Evolutionary conservation across 2,888 invertebrate genomes (phyloP).

Genomic region (Acrobasis repandana): DNA sequence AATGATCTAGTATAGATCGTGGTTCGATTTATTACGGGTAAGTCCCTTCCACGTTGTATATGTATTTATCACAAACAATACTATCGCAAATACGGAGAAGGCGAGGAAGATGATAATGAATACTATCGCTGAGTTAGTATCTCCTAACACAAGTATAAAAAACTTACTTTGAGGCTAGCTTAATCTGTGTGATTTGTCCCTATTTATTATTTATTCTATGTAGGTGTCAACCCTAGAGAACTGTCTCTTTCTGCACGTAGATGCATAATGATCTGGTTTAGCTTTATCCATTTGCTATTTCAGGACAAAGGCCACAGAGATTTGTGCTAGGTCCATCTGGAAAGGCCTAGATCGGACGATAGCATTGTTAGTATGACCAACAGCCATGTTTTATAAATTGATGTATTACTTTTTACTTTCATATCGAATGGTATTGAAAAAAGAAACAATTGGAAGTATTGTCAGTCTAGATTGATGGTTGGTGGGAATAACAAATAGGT

Average conservation of each 20-base stretch:
- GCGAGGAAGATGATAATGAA: too few relatives aligned
- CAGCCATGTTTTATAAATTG: background rate
- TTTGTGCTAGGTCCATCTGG: slow-evolving; percentile 30
- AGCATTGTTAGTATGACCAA: slow-evolving; percentile 12
- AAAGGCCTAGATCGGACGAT: slow-evolving; percentile 16
- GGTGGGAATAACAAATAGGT: background rate
- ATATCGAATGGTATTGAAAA: background rate
- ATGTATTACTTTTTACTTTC: slow-evolving; percentile 3
- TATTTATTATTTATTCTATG: too few relatives aligned
- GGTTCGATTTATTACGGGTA: too few relatives aligned
- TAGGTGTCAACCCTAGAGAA: slow-evolving; percentile 16
- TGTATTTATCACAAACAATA: too few relatives aligned
- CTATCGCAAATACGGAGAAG: too few relatives aligned
- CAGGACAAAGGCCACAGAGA: slow-evolving; percentile 41
- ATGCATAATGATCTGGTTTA: slow-evolving; percentile 45
- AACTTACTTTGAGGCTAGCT: too few relatives aligned
- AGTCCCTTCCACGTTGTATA: too few relatives aligned
- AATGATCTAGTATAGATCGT: too few relatives aligned
- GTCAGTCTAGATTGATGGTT: background rate
- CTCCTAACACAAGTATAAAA: too few relatives aligned
- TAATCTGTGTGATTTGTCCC: too few relatives aligned
- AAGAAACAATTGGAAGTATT: background rate
- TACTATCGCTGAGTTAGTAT: too few relatives aligned
- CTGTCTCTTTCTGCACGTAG: slow-evolving; percentile 33
- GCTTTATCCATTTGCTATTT: slow-evolving; percentile 47